These are phyloP conservation scores for Prunella fulvescens DNA, from an alignment of 2,113 vertebrate species.

Conservation along the genomic window DNA sequence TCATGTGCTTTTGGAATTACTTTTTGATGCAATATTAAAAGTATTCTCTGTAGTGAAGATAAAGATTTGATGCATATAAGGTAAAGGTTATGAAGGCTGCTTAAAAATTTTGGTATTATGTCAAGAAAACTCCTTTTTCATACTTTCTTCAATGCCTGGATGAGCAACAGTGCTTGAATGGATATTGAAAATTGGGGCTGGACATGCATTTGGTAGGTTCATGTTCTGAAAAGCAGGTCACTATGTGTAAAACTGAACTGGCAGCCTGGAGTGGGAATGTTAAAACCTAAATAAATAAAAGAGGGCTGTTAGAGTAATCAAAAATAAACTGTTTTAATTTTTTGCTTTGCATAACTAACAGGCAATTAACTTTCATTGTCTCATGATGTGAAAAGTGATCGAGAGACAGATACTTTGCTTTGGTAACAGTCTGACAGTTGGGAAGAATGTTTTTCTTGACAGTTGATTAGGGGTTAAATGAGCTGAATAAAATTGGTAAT, in stretches of 20 bases:
- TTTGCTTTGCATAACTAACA: conserved; percentile 52
- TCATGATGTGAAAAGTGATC: conserved; percentile 26
- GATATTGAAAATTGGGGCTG: neutral
- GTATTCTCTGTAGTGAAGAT: neutral
- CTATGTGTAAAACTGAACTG: neutral
- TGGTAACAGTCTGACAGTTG: conserved; percentile 59
- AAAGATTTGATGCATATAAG: neutral
- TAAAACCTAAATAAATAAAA: conserved; percentile 36
- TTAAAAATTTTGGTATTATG: neutral
- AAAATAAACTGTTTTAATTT: conserved; percentile 6
- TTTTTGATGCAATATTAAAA: neutral
- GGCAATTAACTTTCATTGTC: conserved; percentile 61
- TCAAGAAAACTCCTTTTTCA: neutral
- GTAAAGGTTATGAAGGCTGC: neutral
- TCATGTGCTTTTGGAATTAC: neutral
- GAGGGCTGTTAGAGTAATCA: conserved; percentile 43
- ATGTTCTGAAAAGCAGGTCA: neutral
- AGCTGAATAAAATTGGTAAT: conserved; percentile 67
- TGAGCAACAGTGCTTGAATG: neutral
- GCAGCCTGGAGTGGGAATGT: neutral
- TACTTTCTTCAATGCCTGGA: neutral
- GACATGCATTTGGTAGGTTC: neutral
- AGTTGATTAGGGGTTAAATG: conserved; percentile 76
- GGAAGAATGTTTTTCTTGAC: conserved; percentile 67
- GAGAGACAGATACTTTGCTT: conserved; percentile 24